Base-by-base conservation (phyloP, 2,888 invertebrate species). In the Aporophyla nigra region DNA sequence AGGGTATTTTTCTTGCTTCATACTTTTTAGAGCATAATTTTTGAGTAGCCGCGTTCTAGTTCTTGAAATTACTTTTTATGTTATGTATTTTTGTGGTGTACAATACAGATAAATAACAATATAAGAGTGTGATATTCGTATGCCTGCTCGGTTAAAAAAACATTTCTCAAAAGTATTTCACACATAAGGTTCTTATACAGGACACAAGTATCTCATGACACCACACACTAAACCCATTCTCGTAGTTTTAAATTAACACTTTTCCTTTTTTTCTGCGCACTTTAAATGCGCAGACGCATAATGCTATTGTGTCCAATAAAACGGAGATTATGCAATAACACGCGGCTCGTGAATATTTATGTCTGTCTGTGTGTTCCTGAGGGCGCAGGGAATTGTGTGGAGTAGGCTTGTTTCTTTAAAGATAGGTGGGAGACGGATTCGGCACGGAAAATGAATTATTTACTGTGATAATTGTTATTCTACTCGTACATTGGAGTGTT, bases 241-340 rank as follows among this genome's bases (percentile, higher is more conserved):
- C 53, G 63, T 83, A 78, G 62, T 76, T 76, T 82, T 65, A 82
- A 82, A 85, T 81, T 56, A 81, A 33, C 68, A 68, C 77, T 82
- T 85, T 82, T 82, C 51, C 82, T 76, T 85, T 78, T 33, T 84
- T 86, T 75, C 70, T 59, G 14, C 65, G 61, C 56, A 24, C 76
- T 63, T 65, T 72, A 75, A 82, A 85, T 87, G 87, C 87, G 78
- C 83, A 61, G 10, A 74, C 87, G 83, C 88, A 83, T 86, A 85
- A 82, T 79, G 76, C 74, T 74, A 80, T 87, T 89, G 89, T 88
- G 69, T 85, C 81, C 80, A 90, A 90, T 89, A 89, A 87, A 89
- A 89, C 82, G 63, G 43, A 85, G 85, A 89, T 90, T 90, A 91
- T 91, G 90, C 90, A 88, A 89, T 90, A 90, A 87, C 90, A 91